Evolutionary conservation across 2,797 vertebrate species (phyloP).

Genomic region (Lycodopsis pacificus): DNA sequence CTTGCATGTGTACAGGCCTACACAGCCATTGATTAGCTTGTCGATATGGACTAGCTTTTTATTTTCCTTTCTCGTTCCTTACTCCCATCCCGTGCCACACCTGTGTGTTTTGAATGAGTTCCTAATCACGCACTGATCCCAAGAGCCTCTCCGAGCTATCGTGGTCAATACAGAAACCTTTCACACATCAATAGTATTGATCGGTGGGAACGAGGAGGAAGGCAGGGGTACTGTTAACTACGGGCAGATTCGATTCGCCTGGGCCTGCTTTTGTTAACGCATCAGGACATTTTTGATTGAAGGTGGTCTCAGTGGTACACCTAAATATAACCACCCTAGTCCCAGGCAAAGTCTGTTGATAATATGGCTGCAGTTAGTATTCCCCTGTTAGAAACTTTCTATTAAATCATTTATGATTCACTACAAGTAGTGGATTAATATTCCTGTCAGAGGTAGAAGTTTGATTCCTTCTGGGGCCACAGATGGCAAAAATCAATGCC

Average conservation of each 20-base stretch:
- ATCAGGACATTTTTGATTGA: conserved; percentile 78
- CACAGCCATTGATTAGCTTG: conserved; percentile 76
- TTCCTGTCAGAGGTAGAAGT: conserved; percentile 38
- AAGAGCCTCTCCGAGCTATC: conserved; percentile 72
- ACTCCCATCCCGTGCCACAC: conserved; percentile 76
- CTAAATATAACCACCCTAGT: conserved; percentile 47
- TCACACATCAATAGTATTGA: conserved; percentile 83
- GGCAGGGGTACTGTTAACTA: conserved; percentile 77
- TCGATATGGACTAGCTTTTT: conserved; percentile 77
- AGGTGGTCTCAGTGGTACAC: conserved; percentile 67
- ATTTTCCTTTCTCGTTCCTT: conserved; percentile 71
- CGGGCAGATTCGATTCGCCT: conserved; percentile 80
- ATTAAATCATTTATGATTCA: conserved; percentile 36
- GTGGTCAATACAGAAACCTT: conserved; percentile 84
- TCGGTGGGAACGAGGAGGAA: conserved; percentile 67
- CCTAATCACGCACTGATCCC: conserved; percentile 75
- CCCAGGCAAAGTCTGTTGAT: conserved; percentile 21
- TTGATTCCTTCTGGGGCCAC: conserved; percentile 48
- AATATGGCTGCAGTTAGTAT: conserved; percentile 36
- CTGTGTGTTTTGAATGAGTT: conserved; percentile 78
- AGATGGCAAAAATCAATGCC: conserved; percentile 64
- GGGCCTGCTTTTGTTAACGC: conserved; percentile 79
- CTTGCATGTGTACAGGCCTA: conserved; percentile 63
- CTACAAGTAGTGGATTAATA: conserved; percentile 24
- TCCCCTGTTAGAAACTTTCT: conserved; percentile 31